These are phyloP conservation scores for Brienomyrus brachyistius DNA, from an alignment of 2,113 vertebrate species.

Conservation along the genomic window DNA sequence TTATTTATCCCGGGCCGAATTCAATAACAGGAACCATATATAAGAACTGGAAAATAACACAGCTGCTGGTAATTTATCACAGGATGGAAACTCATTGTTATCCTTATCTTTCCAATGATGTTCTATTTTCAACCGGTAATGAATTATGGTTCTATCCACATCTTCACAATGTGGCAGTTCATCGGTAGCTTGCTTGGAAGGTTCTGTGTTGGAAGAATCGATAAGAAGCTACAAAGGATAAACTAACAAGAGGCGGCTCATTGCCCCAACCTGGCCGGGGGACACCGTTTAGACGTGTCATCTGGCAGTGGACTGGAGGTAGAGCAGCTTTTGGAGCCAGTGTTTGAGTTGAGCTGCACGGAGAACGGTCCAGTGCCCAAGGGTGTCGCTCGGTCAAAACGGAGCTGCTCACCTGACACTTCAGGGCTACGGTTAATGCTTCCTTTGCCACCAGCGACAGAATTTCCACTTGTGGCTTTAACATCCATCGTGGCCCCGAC, in stretches of 20 bases:
- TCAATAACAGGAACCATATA: slow-evolving; percentile 82
- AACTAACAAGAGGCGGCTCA: slow-evolving; percentile 17
- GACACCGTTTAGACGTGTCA: slow-evolving; percentile 11
- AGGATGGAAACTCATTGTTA: slow-evolving; percentile 77
- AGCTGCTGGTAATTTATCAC: slow-evolving; percentile 78
- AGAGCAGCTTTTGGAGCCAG: not conserved
- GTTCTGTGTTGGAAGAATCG: slow-evolving; percentile 54
- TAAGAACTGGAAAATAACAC: slow-evolving; percentile 82
- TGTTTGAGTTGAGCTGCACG: not conserved
- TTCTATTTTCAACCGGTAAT: slow-evolving; percentile 75
- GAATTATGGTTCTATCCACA: slow-evolving; percentile 64
- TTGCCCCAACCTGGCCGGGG: slow-evolving; percentile 9
- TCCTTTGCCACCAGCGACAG: not conserved
- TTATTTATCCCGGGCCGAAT: slow-evolving; percentile 89
- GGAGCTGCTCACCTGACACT: not conserved
- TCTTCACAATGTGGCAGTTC: slow-evolving; percentile 57
- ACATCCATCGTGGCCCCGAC: not conserved
- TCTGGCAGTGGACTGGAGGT: not conserved
- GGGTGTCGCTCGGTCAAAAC: not conserved
- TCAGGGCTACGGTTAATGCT: not conserved
- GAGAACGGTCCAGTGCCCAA: not conserved
- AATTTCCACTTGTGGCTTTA: not conserved
- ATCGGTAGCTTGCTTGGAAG: slow-evolving; percentile 45
- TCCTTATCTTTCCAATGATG: slow-evolving; percentile 78
- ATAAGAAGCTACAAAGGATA: slow-evolving; percentile 43